Conservation (phyloP, 2,888 invertebrate genomes). For the Deilephila porcellus region DNA sequence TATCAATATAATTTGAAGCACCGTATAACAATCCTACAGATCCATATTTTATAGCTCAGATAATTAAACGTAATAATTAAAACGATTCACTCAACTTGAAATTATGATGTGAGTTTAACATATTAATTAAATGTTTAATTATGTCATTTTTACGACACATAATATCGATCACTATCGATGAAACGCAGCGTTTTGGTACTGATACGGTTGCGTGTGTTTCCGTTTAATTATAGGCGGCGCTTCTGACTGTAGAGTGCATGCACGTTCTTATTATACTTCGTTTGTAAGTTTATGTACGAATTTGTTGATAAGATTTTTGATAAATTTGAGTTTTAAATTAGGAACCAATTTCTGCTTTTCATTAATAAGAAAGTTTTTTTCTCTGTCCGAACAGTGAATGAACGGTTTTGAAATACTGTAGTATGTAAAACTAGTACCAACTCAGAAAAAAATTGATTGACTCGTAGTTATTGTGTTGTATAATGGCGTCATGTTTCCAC, state of each 20-base stretch:
- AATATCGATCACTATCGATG: background rate
- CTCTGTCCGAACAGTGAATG: too few relatives aligned
- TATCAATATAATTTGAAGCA: too few relatives aligned
- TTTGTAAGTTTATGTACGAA: background rate
- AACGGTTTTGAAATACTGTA: too few relatives aligned
- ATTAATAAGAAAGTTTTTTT: too few relatives aligned
- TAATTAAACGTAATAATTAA: background rate
- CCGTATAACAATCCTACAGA: background rate
- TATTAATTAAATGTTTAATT: conserved; percentile 2
- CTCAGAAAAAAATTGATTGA: too few relatives aligned
- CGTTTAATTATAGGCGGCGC: conserved; percentile 17
- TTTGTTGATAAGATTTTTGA: background rate
- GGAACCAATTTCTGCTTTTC: too few relatives aligned
- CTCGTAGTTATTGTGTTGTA: too few relatives aligned
- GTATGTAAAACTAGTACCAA: too few relatives aligned
- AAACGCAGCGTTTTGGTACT: background rate
- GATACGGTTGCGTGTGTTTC: background rate
- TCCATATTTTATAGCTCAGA: background rate
- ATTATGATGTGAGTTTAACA: background rate
- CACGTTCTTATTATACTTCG: background rate
- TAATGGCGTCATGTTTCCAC: too few relatives aligned
- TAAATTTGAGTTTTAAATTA: too few relatives aligned
- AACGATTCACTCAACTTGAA: background rate
- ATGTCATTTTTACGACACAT: background rate
- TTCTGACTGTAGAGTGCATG: background rate